Evolutionary conservation across 1,140 invertebrate species (phyloP).

Genomic region (Cydia fagiglandana): DNA sequence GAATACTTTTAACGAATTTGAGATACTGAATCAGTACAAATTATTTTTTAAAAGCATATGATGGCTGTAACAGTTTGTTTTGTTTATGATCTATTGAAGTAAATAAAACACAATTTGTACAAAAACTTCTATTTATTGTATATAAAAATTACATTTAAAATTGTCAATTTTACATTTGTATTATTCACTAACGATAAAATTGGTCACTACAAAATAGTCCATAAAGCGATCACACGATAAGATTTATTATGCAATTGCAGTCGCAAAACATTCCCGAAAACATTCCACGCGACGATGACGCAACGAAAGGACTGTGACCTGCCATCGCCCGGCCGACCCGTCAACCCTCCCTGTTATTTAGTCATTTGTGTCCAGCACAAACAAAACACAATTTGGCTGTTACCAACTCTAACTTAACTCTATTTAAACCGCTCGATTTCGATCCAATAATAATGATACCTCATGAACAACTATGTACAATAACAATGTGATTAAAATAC

Average conservation of each 20-base stretch:
- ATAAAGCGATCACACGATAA: constrained; percentile 69
- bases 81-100: constrained; percentile 41
- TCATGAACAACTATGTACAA: constrained; percentile 43
- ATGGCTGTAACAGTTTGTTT: constrained; percentile 9
- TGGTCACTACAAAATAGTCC: constrained; percentile 78
- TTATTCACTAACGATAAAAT: constrained; percentile 75
- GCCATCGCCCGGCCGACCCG: not conserved
- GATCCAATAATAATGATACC: constrained; percentile 27
- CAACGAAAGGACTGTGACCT: constrained; percentile 34
- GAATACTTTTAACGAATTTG: constrained; percentile 18
- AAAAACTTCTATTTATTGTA: constrained; percentile 78
- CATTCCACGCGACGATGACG: constrained; percentile 40
- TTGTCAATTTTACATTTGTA: constrained; percentile 75
- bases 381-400: constrained; percentile 10
- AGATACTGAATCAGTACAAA: constrained; percentile 29
- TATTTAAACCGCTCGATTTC: constrained; percentile 32
- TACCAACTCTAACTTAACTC: constrained; percentile 20
- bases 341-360: not conserved
- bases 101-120: constrained; percentile 63
- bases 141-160: constrained; percentile 79
- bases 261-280: constrained; percentile 58
- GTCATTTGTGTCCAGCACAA: constrained; percentile 15
- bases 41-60: constrained; percentile 19
- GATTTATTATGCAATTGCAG: constrained; percentile 66
- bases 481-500: constrained; percentile 38